A percentile compares a stretch with the other conserved stretches of the same genome.
Evolutionary conservation across 2,113 vertebrate genomes (phyloP).

Genomic region (Gymnocephalus cernua): DNA sequence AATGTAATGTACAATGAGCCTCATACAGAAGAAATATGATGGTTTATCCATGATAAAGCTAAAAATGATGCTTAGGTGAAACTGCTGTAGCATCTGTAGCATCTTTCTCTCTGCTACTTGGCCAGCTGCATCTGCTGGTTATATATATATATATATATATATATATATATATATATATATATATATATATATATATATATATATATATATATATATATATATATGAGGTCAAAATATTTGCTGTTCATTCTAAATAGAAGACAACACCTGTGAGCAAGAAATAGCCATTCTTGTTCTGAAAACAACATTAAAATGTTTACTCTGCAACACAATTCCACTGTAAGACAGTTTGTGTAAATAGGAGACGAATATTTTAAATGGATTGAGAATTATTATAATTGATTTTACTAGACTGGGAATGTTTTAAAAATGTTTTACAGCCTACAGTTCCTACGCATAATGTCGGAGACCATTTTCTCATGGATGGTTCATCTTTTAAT

Average conservation of each 20-base stretch:
- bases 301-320: neutral
- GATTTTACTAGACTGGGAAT: neutral
- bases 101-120: neutral
- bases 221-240: neutral
- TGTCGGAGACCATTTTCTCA: neutral
- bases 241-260: constrained; percentile 26
- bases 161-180: too few species aligned
- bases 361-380: neutral
- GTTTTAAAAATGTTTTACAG: neutral
- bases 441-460: neutral
- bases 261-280: constrained; percentile 12
- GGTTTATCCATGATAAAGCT: neutral
- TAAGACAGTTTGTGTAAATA: neutral
- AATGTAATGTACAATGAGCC: neutral
- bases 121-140: constrained; percentile 24
- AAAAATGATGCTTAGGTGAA: neutral
- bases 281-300: neutral
- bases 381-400: neutral
- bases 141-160: too few species aligned
- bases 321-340: neutral
- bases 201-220: too few species aligned
- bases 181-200: too few species aligned
- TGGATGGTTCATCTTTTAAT: neutral
- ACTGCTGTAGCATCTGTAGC: constrained; percentile 7
- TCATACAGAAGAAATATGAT: neutral